These are phyloP conservation scores for Halcyon chelicuti DNA, from an alignment of 2,797 vertebrate species.

Conservation along the genomic window DNA sequence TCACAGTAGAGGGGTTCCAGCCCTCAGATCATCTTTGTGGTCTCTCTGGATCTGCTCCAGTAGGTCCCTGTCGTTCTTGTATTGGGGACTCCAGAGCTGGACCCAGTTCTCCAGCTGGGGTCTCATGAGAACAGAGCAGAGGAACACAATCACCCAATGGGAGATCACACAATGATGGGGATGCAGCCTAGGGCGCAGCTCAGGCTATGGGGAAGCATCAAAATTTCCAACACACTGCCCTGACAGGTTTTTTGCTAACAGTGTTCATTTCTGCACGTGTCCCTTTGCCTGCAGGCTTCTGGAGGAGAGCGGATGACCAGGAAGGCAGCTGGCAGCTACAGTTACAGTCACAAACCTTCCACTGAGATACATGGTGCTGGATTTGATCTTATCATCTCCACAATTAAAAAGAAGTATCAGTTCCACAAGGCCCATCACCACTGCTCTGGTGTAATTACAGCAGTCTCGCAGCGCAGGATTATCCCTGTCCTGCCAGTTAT, in stretches of 20 bases:
- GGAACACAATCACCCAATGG: no score
- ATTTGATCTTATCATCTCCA: slow-evolving; percentile 72
- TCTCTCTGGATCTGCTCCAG: no score
- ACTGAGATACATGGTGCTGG: background rate
- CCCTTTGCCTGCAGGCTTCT: background rate
- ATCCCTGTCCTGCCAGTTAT: slow-evolving; percentile 72
- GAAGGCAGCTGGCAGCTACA: slow-evolving; percentile 15
- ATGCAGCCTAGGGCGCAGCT: no score
- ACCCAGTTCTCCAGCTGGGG: no score
- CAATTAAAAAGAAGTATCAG: slow-evolving; percentile 64
- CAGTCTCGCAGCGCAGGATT: slow-evolving; percentile 22
- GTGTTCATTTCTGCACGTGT: background rate
- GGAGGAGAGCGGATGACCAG: background rate
- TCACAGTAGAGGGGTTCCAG: no score
- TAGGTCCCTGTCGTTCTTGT: no score
- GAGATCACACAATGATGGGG: no score
- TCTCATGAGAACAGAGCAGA: no score
- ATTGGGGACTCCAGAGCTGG: no score
- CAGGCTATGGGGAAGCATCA: no score
- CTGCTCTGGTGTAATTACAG: slow-evolving; percentile 73
- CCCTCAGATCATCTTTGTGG: no score
- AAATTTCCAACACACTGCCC: background rate
- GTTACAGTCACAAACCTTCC: slow-evolving; percentile 47
- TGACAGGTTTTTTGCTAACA: background rate
- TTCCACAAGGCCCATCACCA: slow-evolving; percentile 51